These are phyloP conservation scores for Pterobdella sp. DNA, from an alignment of 2,888 invertebrate species.

Conservation along the genomic window DNA sequence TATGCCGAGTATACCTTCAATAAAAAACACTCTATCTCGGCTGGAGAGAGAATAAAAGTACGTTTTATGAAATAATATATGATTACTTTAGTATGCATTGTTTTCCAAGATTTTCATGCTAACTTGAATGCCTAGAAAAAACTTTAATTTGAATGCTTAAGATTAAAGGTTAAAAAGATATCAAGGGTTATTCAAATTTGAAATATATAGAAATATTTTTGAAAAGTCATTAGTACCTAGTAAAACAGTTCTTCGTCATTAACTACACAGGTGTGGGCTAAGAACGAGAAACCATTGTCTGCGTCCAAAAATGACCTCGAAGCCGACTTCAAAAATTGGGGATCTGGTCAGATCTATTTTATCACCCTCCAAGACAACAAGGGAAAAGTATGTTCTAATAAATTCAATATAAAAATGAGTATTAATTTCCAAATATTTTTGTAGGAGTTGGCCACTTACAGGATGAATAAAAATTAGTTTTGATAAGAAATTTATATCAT, in stretches of 20 bases:
- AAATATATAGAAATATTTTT: background rate
- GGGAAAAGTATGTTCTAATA: constrained; percentile 46
- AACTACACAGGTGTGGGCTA: constrained; percentile 29
- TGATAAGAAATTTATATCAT: too few species aligned
- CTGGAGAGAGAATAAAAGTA: constrained; percentile 32
- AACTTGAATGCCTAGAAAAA: background rate
- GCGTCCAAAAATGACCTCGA: constrained; percentile 35
- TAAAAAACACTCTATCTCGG: constrained; percentile 19
- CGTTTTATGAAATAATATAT: background rate
- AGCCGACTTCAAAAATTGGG: constrained; percentile 42
- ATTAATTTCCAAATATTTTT: too few species aligned
- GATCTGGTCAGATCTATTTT: constrained; percentile 52
- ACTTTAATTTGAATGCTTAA: too few species aligned
- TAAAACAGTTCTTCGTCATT: background rate
- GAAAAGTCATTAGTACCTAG: background rate
- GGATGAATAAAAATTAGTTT: too few species aligned
- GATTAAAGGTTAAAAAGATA: background rate
- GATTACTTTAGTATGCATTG: background rate
- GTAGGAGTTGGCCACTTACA: too few species aligned
- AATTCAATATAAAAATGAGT: too few species aligned
- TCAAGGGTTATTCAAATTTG: background rate
- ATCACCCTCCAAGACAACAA: constrained; percentile 53
- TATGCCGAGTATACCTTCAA: constrained; percentile 26
- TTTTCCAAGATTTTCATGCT: background rate
- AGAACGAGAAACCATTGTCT: constrained; percentile 13